Evolutionary conservation across 2,888 invertebrate species (phyloP), one percentile per base, ranked within the genome.

Genomic region (Pecten maximus): DNA sequence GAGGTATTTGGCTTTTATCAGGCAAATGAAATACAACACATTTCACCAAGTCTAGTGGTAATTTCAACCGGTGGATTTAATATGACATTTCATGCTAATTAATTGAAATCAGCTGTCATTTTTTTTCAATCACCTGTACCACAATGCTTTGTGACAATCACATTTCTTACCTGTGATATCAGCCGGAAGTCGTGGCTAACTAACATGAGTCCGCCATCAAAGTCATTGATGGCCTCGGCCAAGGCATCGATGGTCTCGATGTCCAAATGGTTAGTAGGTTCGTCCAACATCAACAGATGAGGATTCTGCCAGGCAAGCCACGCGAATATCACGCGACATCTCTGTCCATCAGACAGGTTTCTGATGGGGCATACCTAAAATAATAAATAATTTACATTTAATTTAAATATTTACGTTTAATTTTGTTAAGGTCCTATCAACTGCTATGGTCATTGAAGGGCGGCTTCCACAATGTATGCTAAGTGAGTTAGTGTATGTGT

Each of bases 181-280:
- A 99, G 98, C 97, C 99, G 98, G 97, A 99, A 99, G 98, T 99
- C 99, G 98, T 99, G 99, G 97, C 99, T 99, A 95, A 99, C 99
- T 40, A 99, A 98, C 93, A 99, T 98, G 98, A 99, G 98, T 94
- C 99, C 99, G 87, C 99, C 99, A n/a, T 99, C 99, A 96, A 99
- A 99, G 96, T 99, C 99, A 96, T 99, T 99, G 95, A 99, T 98
- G 40, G 99, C 99, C 94, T 99, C 99, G 0, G 98, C 99, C 90
- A 99, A 97, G 0, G 99, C 99, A 97, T 99, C 99, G 94, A 99
- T 99, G 0, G 99, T 99, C 93, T 97, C 97, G 87, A 97, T 96
- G 93, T 97, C 97, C 92, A 97, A 93, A 92, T 97, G 97, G 94
- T 97, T 97, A 44, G 97, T 97, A 89, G 97, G 97, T 96, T 97